Evolutionary conservation across 2,113 vertebrate species (phyloP), one percentile per base, ranked within the genome.

Genomic region (Gavialis gangeticus): DNA sequence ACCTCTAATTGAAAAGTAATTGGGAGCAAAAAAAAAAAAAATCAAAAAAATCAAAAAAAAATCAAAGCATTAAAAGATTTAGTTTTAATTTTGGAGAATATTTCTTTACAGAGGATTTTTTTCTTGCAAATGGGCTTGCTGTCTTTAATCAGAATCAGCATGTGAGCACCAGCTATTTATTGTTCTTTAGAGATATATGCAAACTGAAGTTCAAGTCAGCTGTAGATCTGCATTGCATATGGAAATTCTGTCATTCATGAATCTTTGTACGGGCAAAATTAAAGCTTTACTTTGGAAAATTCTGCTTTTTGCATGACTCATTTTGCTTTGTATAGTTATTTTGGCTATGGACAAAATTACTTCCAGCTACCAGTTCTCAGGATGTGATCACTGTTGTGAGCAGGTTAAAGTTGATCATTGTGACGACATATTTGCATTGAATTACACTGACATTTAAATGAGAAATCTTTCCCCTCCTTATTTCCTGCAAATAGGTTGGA

Each of bases 1-100:
- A 64, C 67, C 87, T 89, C 64, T 91, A 91, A 95, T 82, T 28
- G 89, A 92, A 88, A 89, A 91, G 77, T 79, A 88, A 93, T 58
- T 28, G 79, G 30, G 60, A 95, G 87, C 84, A 56, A 84, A 91
- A 89, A 86, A 87, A 91, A 63, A n/a, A 55, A 89, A 55, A 85
- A 7, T 46, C 37, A 37, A 24, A 91, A n/a, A n/a, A n/a, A n/a
- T n/a, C n/a, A n/a, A n/a, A 63, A n/a, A 57, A 89, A 55, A 85
- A 7, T 46, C 46, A 46, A 24, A 91, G 37, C 80, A 84, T 88
- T 82, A 89, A 92, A 89, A 28, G 69, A n/a, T 69, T 96, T 88
- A 6, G 30, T 84, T 95, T 30, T 64, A 64, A 80, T 82, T 54
- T 88, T 75, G 77, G 11, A 91, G 34, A 92, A 75, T 34, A 63